phyloP scores from a whole-genome alignment of 2,797 vertebrate genomes.

The Ctenopoma multispine region DNA sequence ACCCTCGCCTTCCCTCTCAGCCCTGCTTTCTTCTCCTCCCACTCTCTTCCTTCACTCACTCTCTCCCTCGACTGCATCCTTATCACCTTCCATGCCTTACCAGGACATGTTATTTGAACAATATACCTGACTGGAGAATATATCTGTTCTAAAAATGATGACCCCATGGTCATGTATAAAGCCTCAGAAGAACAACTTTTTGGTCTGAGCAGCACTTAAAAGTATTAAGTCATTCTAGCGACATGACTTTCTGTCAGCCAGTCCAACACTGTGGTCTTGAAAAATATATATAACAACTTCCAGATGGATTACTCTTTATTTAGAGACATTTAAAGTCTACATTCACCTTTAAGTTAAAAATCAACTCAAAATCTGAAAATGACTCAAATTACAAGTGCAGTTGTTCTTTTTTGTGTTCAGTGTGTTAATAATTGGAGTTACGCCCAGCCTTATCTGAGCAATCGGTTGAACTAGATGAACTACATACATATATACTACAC shows the following conservation, averaged over 20 bases:
- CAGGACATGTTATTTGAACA: conserved; percentile 20
- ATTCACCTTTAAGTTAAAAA: too few species aligned
- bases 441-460: too few species aligned
- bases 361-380: too few species aligned
- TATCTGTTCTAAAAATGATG: not conserved
- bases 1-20: conserved; percentile 63
- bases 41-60: conserved; percentile 39
- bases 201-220: not conserved
- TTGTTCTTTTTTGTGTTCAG: too few species aligned
- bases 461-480: too few species aligned
- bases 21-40: conserved; percentile 40
- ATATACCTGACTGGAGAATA: conserved; percentile 2
- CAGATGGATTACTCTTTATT: not conserved
- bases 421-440: too few species aligned
- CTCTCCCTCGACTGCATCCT: conserved; percentile 30
- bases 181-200: conserved; percentile 4
- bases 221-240: not conserved
- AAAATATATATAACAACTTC: not conserved
- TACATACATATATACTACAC: too few species aligned
- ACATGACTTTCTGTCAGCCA: not conserved
- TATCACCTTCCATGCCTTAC: conserved; percentile 19
- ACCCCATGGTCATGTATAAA: not conserved
- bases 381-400: too few species aligned
- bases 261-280: not conserved
- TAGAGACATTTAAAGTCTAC: too few species aligned